Conservation (phyloP, 2,888 invertebrate genomes). For the Caradrina clavipalpis region DNA sequence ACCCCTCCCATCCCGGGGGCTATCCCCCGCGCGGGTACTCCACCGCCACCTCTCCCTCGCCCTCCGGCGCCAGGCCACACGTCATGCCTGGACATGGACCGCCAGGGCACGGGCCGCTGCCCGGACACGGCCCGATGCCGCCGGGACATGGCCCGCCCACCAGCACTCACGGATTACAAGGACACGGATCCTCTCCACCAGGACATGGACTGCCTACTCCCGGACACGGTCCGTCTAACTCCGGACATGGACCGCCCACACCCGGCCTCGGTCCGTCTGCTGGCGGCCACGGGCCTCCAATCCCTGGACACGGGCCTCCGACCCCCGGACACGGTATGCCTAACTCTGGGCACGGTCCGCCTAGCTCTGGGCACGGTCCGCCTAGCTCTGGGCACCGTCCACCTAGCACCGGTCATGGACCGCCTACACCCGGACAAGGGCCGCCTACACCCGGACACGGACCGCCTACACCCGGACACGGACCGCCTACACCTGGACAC, state of each 20-base stretch:
- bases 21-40: slow-evolving; percentile 55
- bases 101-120: slow-evolving; percentile 25
- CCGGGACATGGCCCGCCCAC: no score
- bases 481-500: slow-evolving; percentile 31
- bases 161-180: no score
- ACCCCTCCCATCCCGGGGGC: slow-evolving; percentile 57
- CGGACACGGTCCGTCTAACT: slow-evolving; percentile 27
- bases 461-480: slow-evolving; percentile 54
- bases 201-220: slow-evolving; percentile 38
- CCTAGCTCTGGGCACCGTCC: no score
- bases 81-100: slow-evolving; percentile 35
- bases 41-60: slow-evolving; percentile 33
- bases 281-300: no score
- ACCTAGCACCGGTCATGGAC: no score
- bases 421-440: slow-evolving; percentile 32
- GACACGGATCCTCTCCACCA: slow-evolving; percentile 59
- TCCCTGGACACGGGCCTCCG: no score
- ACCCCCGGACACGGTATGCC: no score
- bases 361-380: no score
- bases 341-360: no score
- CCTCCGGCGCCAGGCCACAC: slow-evolving; percentile 30
- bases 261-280: slow-evolving; percentile 26
- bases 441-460: slow-evolving; percentile 17
- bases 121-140: no score
- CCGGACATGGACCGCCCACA: slow-evolving; percentile 44